phyloP scores from a whole-genome alignment of 2,888 invertebrate species.

The Drosophila algonquin region DNA sequence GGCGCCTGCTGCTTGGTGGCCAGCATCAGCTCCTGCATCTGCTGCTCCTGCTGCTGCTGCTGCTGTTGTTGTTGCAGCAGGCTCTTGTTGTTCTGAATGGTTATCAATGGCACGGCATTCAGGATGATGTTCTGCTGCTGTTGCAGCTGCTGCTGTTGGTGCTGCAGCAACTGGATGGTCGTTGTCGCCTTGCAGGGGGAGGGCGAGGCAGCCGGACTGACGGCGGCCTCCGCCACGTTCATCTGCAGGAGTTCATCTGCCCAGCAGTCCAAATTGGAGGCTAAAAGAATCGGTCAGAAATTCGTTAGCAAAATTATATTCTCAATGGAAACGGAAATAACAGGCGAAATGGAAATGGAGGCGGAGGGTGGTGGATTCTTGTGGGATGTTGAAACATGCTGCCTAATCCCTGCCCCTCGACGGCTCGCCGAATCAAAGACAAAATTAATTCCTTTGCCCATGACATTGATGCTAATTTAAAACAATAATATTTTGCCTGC shows the following conservation, averaged over 20 bases:
- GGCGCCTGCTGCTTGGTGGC: conserved; percentile 33
- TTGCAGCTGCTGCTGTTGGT: conserved; percentile 55
- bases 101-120: conserved; percentile 82
- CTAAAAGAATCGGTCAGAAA: conserved; percentile 51
- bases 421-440: conserved; percentile 7
- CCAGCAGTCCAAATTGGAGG: conserved; percentile 83
- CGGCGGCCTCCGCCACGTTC: conserved; percentile 68
- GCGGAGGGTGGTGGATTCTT: not conserved
- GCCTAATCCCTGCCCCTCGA: conserved; percentile 11
- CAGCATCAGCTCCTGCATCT: conserved; percentile 56
- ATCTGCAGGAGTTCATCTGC: conserved; percentile 78
- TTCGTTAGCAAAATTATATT: not conserved
- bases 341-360: not conserved
- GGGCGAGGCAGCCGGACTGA: conserved; percentile 59
- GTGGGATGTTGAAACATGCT: conserved; percentile 11
- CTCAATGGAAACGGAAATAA: not conserved
- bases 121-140: conserved; percentile 79
- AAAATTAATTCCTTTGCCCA: conserved; percentile 68
- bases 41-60: conserved; percentile 59
- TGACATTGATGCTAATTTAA: conserved; percentile 77
- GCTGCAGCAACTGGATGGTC: conserved; percentile 59
- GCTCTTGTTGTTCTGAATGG: conserved; percentile 81
- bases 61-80: conserved; percentile 65
- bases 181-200: conserved; percentile 49
- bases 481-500: conserved; percentile 65